Percentiles rank a stretch among this genome's conserved stretches.
Evolutionary conservation across 2,888 invertebrate species (phyloP).

Genomic region (Leptinotarsa juncta): DNA sequence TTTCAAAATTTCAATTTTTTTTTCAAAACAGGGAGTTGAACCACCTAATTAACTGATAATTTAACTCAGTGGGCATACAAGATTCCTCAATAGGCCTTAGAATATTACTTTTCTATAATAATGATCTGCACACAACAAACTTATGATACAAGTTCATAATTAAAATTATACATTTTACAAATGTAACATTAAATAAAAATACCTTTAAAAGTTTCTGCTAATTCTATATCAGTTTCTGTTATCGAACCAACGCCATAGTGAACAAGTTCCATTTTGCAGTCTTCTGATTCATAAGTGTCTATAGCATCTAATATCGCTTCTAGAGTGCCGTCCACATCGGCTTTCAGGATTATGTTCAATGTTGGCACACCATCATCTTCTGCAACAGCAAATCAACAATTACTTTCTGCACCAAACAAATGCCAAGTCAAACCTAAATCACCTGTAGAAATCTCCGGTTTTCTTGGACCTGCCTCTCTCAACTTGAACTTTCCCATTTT

Average conservation of each 20-base stretch:
- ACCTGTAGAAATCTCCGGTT: constrained; percentile 67
- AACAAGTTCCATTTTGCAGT: constrained; percentile 85
- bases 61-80: too few relatives aligned
- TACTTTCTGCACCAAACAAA: not conserved
- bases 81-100: too few relatives aligned
- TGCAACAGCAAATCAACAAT: constrained; percentile 12
- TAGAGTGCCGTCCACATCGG: constrained; percentile 95
- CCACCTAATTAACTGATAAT: too few relatives aligned
- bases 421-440: constrained; percentile 4
- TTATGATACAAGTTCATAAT: too few relatives aligned
- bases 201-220: constrained; percentile 81
- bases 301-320: constrained; percentile 94
- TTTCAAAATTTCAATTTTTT: too few relatives aligned
- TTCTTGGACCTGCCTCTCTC: constrained; percentile 71
- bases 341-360: constrained; percentile 69
- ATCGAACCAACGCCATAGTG: constrained; percentile 92
- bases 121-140: too few relatives aligned
- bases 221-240: constrained; percentile 84
- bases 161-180: too few relatives aligned
- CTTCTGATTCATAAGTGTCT: constrained; percentile 83
- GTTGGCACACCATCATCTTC: constrained; percentile 58
- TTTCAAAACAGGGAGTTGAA: too few relatives aligned
- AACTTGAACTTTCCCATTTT: constrained; percentile 71
- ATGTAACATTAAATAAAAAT: not conserved
- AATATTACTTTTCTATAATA: too few relatives aligned